Base-by-base conservation (phyloP, 2,888 invertebrate species). In the Theodoxus fluviatilis region DNA sequence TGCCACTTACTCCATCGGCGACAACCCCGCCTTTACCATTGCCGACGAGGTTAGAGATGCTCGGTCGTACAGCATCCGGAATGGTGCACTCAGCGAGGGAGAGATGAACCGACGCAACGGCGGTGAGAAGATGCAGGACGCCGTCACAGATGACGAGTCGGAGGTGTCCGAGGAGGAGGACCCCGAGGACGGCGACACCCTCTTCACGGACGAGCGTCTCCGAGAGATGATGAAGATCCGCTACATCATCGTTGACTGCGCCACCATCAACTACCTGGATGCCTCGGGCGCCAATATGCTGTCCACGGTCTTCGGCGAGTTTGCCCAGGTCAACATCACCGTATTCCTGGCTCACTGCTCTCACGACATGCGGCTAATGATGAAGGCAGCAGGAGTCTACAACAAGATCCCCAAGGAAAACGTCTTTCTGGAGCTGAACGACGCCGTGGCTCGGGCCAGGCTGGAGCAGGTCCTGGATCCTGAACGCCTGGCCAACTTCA, bases 281-380 rank as follows among this genome's bases (percentile, higher is more conserved):
- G 78, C 79, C 31, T 81, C 83, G 3, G 83, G 83, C 25, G 81
- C 80, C 33, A 82, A 80, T 74, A 80, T 81, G 1, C 73, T 83
- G 49, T 75, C 77, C 49, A 81, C 82, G 67, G 80, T 83, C 70
- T 80, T 70, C 69, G 75, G 75, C 33, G 83, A 83, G 68, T 83
- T 80, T 68, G 76, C 74, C 3, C 83, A 83, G 71, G 83, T 83
- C 2, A 81, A 81, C 71, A 79, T 83, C 43, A 78, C 78, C 68
- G 73, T 83, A 22, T 81, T 80, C 73, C 69, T 83, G 43, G 77
- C 82, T 25, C 78, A 79, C 22, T 75, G 80, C 66, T 80, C 79
- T 1, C 71, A 70, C 12, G 79, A 78, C 59, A 77, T 83, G 49
- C 70, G 80, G 12, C 65, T 78, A 47, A 79, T 81, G 15, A 80